phyloP scores from a whole-genome alignment of 1,140 invertebrate genomes.

The Tribolium madens region DNA sequence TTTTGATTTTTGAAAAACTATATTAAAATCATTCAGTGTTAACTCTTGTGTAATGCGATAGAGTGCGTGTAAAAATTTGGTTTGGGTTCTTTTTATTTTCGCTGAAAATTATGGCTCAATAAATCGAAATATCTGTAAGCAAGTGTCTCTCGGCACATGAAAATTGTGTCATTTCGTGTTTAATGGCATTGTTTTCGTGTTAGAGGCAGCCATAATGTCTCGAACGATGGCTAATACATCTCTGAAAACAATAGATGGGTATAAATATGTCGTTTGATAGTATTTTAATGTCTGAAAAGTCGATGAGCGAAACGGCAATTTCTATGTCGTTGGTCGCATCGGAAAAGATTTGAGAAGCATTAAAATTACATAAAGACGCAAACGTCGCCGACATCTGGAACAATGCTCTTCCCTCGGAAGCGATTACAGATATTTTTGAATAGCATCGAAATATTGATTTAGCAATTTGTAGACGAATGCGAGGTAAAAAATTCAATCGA shows the following conservation, averaged over 20 bases:
- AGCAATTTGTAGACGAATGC: constrained; percentile 26
- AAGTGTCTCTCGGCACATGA: background rate
- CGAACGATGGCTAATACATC: background rate
- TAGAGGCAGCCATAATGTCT: background rate
- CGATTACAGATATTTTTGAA: constrained; percentile 37
- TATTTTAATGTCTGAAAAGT: constrained; percentile 31
- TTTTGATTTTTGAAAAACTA: no score
- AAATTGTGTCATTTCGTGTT: background rate
- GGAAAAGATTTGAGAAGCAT: constrained; percentile 34
- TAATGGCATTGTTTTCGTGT: background rate
- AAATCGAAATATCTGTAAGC: background rate
- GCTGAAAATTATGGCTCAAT: no score
- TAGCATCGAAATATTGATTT: constrained; percentile 43
- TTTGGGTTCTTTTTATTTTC: no score
- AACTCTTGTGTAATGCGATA: no score
- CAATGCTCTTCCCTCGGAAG: constrained; percentile 24
- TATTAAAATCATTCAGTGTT: no score
- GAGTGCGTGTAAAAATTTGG: no score
- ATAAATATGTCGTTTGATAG: constrained; percentile 8
- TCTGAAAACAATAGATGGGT: background rate
- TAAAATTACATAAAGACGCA: constrained; percentile 42
- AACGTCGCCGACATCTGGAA: constrained; percentile 37
- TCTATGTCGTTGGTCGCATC: constrained; percentile 15
- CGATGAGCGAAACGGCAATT: constrained; percentile 7
- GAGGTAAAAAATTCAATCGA: constrained; percentile 15